Percentiles rank a stretch among this genome's conserved stretches.
These are phyloP conservation scores for Eupithecia pulchellata DNA, from an alignment of 2,888 invertebrate species.

Conservation along the genomic window DNA sequence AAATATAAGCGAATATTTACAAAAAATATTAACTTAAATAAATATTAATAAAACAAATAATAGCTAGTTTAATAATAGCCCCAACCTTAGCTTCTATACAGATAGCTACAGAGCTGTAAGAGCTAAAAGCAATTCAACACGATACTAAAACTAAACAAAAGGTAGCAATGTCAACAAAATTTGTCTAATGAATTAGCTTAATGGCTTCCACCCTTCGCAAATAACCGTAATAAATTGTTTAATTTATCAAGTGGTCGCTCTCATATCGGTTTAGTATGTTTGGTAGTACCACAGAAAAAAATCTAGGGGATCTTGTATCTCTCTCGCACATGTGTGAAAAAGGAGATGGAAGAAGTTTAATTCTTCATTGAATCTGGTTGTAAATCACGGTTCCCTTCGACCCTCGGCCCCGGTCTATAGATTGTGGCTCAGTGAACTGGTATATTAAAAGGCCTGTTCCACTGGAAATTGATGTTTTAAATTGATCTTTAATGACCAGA, in stretches of 20 bases:
- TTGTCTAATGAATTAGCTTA: slow-evolving; percentile 48
- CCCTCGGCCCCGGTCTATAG: slow-evolving; percentile 53
- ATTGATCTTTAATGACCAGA: neutral
- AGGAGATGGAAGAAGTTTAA: slow-evolving; percentile 40
- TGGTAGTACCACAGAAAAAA: slow-evolving; percentile 46
- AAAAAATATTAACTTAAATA: no score
- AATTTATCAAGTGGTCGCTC: slow-evolving; percentile 78
- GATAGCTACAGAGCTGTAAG: neutral
- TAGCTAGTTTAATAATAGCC: neutral
- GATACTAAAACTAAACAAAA: slow-evolving; percentile 21
- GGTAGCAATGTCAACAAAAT: slow-evolving; percentile 42
- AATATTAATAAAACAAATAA: no score
- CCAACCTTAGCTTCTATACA: neutral
- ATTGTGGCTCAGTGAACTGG: slow-evolving; percentile 72
- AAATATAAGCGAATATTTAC: no score
- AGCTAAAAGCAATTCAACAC: slow-evolving; percentile 10
- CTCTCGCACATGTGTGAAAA: slow-evolving; percentile 34
- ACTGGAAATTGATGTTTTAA: slow-evolving; percentile 17
- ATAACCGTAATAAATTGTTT: slow-evolving; percentile 80
- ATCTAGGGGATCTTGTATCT: slow-evolving; percentile 38
- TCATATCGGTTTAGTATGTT: slow-evolving; percentile 67
- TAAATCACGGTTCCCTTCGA: slow-evolving; percentile 47
- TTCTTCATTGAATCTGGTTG: slow-evolving; percentile 44
- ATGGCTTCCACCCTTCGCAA: slow-evolving; percentile 64
- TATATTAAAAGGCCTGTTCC: slow-evolving; percentile 60